A percentile compares a stretch with the other conserved stretches of the same genome.
Evolutionary conservation across 2,888 invertebrate genomes (phyloP).

Genomic region (Trachelus troglodyta): DNA sequence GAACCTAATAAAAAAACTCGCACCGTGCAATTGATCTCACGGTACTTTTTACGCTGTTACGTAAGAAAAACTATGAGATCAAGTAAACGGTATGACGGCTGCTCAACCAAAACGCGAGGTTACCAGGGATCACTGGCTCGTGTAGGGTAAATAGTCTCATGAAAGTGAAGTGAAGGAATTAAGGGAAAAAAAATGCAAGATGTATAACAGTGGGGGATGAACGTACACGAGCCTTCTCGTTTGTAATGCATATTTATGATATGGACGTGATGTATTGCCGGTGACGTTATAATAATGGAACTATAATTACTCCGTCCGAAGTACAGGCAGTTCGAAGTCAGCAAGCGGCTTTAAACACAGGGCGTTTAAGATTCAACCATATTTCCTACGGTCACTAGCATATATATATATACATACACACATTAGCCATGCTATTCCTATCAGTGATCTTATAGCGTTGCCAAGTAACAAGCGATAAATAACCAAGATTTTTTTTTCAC

Average conservation of each 20-base stretch:
- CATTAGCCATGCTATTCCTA: neutral
- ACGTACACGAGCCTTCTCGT: conserved; percentile 41
- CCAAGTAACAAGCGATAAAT: neutral
- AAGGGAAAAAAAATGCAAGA: conserved; percentile 11
- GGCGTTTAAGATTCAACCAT: conserved; percentile 30
- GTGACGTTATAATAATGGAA: conserved; percentile 60
- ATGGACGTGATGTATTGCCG: conserved; percentile 52
- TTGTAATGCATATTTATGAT: conserved; percentile 51
- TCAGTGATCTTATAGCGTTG: neutral
- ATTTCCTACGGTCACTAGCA: conserved; percentile 13
- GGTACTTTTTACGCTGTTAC: neutral
- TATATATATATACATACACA: neutral
- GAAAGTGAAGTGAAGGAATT: neutral
- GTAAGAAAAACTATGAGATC: neutral
- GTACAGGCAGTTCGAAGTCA: conserved; percentile 11
- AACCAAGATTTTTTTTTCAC: neutral
- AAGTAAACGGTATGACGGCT: neutral
- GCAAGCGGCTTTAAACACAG: conserved; percentile 30
- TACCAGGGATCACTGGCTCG: neutral
- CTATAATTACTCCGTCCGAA: conserved; percentile 52
- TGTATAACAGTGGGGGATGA: neutral
- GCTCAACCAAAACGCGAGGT: neutral
- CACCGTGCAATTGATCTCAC: neutral
- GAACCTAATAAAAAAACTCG: neutral
- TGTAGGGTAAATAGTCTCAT: neutral